Conservation (phyloP, 2,888 invertebrate genomes). For the Phalangium opilio region DNA sequence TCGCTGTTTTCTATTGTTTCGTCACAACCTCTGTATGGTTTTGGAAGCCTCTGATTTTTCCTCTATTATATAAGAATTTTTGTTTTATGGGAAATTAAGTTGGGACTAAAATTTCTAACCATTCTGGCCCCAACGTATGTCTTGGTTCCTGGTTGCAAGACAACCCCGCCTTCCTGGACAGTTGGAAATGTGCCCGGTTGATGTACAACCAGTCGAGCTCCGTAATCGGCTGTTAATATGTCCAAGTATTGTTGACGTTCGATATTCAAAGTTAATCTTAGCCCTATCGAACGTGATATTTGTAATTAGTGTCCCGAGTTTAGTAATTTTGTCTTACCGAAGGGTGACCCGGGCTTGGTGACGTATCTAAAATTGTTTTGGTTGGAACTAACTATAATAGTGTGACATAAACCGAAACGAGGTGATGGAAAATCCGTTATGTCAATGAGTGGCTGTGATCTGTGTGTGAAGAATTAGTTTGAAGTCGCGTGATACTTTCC, state of each 20-base stretch:
- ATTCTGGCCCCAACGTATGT: conserved; percentile 20
- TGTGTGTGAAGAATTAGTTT: too few relatives aligned
- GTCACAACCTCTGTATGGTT: conserved; percentile 14
- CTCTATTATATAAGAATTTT: conserved; percentile 5
- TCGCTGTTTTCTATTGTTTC: conserved; percentile 7
- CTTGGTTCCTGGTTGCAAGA: conserved; percentile 21
- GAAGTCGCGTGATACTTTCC: too few relatives aligned
- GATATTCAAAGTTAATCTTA: conserved; percentile 22
- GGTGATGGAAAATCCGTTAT: conserved; percentile 10
- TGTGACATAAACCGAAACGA: conserved; percentile 16
- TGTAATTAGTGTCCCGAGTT: background rate
- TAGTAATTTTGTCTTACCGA: conserved; percentile 8
- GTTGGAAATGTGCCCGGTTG: conserved; percentile 18
- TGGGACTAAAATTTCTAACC: too few relatives aligned
- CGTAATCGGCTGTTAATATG: conserved; percentile 21
- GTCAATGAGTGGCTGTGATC: too few relatives aligned
- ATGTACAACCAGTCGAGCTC: conserved; percentile 22
- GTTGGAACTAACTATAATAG: conserved; percentile 9
- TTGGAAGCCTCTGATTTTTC: conserved; percentile 12
- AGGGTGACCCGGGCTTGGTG: conserved; percentile 10
- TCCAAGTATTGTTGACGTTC: conserved; percentile 22
- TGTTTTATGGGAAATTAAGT: too few relatives aligned
- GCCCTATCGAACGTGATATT: conserved; percentile 13
- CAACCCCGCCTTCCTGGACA: conserved; percentile 22
- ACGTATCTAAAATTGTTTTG: conserved; percentile 9